phyloP scores from a whole-genome alignment of 1,140 invertebrate genomes.

The Lamellibrachia luymesi region DNA sequence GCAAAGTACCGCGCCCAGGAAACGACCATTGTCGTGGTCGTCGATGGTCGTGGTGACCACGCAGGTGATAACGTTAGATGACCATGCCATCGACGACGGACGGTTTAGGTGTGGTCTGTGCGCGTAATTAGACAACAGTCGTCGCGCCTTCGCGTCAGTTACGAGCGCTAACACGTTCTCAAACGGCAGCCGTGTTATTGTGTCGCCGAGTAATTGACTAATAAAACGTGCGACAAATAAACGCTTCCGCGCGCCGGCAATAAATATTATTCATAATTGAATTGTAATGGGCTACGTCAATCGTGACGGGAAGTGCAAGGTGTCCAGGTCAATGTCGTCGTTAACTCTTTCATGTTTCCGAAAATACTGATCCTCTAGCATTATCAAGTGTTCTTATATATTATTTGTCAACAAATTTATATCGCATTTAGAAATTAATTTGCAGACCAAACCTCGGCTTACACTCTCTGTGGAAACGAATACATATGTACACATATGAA shows the following conservation, averaged over 20 bases:
- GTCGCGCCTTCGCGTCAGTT: background rate
- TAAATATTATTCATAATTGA: background rate
- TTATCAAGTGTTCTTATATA: too few relatives aligned
- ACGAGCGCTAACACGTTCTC: background rate
- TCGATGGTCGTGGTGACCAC: background rate
- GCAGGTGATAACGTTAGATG: background rate
- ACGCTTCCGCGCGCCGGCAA: background rate
- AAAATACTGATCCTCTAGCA: too few relatives aligned
- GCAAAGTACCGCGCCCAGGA: background rate
- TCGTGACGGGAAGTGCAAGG: background rate
- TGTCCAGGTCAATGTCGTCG: background rate
- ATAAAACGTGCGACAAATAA: background rate
- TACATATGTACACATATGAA: too few relatives aligned
- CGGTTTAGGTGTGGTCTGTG: background rate
- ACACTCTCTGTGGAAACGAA: background rate
- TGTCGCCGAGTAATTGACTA: background rate
- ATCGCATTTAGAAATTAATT: background rate
- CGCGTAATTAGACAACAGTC: background rate
- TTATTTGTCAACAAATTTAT: too few relatives aligned
- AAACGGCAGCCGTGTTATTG: background rate
- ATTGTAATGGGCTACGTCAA: background rate
- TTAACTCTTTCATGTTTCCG: background rate
- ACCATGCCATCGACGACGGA: background rate
- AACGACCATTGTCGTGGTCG: background rate
- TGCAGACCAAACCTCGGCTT: background rate